phyloP scores from a whole-genome alignment of 2,797 vertebrate species.

The Tragelaphus oryx region DNA sequence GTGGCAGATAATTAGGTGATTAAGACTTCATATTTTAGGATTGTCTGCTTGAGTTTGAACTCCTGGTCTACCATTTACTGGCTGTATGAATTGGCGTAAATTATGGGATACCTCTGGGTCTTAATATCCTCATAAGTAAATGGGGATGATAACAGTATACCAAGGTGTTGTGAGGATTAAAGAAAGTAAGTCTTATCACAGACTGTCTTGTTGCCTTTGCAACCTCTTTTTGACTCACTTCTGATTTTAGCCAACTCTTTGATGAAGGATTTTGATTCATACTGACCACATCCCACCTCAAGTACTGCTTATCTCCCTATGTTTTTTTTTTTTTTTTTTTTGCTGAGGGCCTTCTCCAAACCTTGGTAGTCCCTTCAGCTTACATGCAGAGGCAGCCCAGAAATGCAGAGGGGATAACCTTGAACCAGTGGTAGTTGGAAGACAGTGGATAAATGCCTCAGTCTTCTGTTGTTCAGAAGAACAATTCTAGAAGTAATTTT shows the following conservation, averaged over 20 bases:
- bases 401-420: neutral
- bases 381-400: accelerated
- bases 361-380: neutral
- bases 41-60: neutral
- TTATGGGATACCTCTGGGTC: neutral
- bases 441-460: neutral
- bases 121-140: neutral
- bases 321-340: neutral
- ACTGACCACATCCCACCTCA: neutral
- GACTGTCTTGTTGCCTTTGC: neutral
- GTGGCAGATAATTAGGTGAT: neutral
- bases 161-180: neutral
- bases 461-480: neutral
- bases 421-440: neutral
- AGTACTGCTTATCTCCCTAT: neutral
- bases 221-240: neutral
- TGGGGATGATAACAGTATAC: neutral
- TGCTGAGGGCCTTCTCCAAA: neutral
- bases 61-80: neutral
- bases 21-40: neutral
- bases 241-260: neutral
- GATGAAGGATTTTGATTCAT: neutral
- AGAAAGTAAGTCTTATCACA: neutral
- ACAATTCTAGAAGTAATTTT: neutral
- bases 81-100: neutral